These are phyloP conservation scores for Dryobota labecula DNA, from an alignment of 2,888 invertebrate genomes.

Conservation along the genomic window DNA sequence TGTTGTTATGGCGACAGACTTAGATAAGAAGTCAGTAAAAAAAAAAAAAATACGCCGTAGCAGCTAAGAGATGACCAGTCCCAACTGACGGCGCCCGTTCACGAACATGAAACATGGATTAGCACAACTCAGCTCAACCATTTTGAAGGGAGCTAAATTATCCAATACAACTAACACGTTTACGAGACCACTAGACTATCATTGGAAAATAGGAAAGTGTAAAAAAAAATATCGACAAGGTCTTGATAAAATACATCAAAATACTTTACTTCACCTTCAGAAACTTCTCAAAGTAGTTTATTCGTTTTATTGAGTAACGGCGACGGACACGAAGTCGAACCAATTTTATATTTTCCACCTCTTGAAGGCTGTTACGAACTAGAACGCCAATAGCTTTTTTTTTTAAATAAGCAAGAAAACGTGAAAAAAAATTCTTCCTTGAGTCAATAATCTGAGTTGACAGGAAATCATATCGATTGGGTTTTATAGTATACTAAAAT, in stretches of 20 bases:
- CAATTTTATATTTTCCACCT: conserved; percentile 46
- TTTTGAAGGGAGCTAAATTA: too few relatives aligned
- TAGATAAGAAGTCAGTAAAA: too few relatives aligned
- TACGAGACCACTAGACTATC: too few relatives aligned
- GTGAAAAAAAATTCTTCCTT: conserved; percentile 7
- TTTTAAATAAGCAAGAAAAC: conserved; percentile 23
- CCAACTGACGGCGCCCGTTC: too few relatives aligned
- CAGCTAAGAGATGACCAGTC: too few relatives aligned
- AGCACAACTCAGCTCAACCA: too few relatives aligned
- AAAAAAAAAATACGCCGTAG: too few relatives aligned
- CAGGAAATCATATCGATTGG: background rate
- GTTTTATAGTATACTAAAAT: background rate
- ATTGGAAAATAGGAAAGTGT: too few relatives aligned
- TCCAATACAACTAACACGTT: too few relatives aligned
- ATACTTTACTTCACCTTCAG: conserved; percentile 15
- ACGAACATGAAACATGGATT: too few relatives aligned
- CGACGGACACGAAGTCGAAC: conserved; percentile 13
- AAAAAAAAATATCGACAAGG: background rate
- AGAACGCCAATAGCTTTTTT: conserved; percentile 26
- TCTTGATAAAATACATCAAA: conserved; percentile 7
- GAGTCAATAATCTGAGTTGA: background rate
- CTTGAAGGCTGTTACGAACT: conserved; percentile 28
- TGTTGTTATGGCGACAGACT: too few relatives aligned
- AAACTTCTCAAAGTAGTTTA: conserved; percentile 34
- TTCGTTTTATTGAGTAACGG: conserved; percentile 50